Evolutionary conservation across 2,888 invertebrate genomes (phyloP).

Genomic region (Hirtodrosophila duncani): DNA sequence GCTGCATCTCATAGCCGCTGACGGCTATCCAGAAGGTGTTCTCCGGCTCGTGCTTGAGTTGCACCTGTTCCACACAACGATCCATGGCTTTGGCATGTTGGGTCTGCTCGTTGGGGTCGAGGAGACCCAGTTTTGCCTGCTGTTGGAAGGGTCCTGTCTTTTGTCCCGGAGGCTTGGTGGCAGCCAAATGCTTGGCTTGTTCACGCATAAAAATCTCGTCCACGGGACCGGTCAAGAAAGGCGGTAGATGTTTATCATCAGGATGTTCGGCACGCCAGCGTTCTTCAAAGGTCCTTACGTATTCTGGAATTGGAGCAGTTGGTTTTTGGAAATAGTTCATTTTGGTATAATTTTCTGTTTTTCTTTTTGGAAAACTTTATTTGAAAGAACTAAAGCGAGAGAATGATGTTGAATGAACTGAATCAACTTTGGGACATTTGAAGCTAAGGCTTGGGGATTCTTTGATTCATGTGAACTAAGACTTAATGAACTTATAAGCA

Average conservation of each 20-base stretch:
- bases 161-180: not conserved
- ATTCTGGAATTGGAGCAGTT: too few species aligned
- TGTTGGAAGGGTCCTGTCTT: too few species aligned
- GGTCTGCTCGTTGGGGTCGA: not conserved
- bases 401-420: too few species aligned
- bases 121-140: not conserved
- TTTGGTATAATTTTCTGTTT: too few species aligned
- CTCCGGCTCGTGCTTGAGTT: not conserved
- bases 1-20: slow-evolving; percentile 32
- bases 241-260: not conserved
- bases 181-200: not conserved
- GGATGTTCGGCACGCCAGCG: slow-evolving; percentile 3
- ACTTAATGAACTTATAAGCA: too few species aligned
- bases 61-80: not conserved
- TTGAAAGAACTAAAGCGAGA: too few species aligned
- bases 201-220: not conserved
- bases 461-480: too few species aligned
- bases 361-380: too few species aligned
- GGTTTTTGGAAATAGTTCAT: too few species aligned
- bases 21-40: slow-evolving; percentile 41
- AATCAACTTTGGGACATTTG: too few species aligned
- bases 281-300: not conserved
- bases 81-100: not conserved
- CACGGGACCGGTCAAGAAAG: not conserved
- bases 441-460: too few species aligned